A percentile compares a stretch with the other conserved stretches of the same genome.
Conservation (phyloP, 2,113 vertebrate species). For the Myxocyprinus asiaticus region DNA sequence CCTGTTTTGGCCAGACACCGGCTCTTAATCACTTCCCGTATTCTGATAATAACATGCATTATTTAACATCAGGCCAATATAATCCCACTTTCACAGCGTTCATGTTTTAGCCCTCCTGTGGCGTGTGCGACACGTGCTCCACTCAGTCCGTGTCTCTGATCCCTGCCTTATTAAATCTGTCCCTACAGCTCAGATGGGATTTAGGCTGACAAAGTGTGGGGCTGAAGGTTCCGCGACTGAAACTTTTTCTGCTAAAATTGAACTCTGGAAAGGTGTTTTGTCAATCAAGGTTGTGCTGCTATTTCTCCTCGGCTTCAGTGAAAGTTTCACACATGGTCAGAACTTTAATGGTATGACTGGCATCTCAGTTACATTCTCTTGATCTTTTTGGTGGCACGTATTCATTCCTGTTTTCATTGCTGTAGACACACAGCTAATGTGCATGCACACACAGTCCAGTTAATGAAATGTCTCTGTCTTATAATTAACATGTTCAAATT, state of each 20-base stretch:
- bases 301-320: constrained; percentile 2
- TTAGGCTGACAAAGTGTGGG: constrained; percentile 7
- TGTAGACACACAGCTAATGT: no score
- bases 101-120: constrained; percentile 34
- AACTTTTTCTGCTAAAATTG: constrained; percentile 37
- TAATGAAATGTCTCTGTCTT: background rate
- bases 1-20: constrained; percentile 41
- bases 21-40: constrained; percentile 54
- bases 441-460: background rate
- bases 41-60: constrained; percentile 59
- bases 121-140: background rate
- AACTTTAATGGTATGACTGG: constrained; percentile 27
- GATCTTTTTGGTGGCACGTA: constrained; percentile 20
- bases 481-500: background rate
- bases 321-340: background rate
- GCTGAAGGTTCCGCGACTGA: constrained; percentile 26
- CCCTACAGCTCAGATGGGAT: constrained; percentile 28
- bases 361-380: constrained; percentile 36
- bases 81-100: constrained; percentile 14
- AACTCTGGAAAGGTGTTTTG: constrained; percentile 31
- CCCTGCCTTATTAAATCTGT: constrained; percentile 36
- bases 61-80: constrained; percentile 55
- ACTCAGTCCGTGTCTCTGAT: constrained; percentile 32
- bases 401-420: constrained; percentile 11
- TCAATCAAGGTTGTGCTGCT: constrained; percentile 22